These are phyloP conservation scores for Galaxea fascicularis DNA, from an alignment of 92 coral and sea anemone species.

Conservation along the genomic window DNA sequence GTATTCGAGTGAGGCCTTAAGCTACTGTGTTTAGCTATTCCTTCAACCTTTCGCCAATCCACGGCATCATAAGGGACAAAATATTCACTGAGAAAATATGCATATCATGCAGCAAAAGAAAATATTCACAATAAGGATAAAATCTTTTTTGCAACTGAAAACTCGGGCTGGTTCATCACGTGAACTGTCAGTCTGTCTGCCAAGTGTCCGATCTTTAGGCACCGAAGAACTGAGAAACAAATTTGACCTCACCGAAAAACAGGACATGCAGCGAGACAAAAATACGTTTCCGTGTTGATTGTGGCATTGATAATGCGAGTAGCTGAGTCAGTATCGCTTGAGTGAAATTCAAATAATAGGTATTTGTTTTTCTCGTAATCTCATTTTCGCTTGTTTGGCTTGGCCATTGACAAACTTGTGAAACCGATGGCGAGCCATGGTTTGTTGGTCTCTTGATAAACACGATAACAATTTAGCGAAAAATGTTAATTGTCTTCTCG, in stretches of 20 bases:
- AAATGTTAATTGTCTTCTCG: not conserved
- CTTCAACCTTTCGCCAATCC: no score
- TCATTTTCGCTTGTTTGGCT: slow-evolving; percentile 7
- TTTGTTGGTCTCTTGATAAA: not conserved
- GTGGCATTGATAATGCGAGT: not conserved
- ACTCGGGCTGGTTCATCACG: no score
- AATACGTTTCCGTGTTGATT: not conserved
- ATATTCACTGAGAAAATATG: no score
- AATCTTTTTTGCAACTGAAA: no score
- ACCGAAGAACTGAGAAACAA: not conserved
- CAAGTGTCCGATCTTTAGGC: not conserved
- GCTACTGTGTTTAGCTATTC: no score
- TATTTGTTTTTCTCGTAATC: slow-evolving; percentile 33
- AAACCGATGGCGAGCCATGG: not conserved
- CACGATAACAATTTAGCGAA: not conserved
- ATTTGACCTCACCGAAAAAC: not conserved
- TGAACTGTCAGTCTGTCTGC: no score
- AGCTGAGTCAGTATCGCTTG: slow-evolving; percentile 9
- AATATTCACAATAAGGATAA: no score
- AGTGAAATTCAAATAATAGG: not conserved
- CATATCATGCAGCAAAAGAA: no score
- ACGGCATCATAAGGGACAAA: no score
- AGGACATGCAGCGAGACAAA: not conserved
- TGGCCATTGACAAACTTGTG: no score
- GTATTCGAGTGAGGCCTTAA: no score